phyloP scores from a whole-genome alignment of 37 sponge, comb jelly and placozoan species.

The Geodia barretti region DNA sequence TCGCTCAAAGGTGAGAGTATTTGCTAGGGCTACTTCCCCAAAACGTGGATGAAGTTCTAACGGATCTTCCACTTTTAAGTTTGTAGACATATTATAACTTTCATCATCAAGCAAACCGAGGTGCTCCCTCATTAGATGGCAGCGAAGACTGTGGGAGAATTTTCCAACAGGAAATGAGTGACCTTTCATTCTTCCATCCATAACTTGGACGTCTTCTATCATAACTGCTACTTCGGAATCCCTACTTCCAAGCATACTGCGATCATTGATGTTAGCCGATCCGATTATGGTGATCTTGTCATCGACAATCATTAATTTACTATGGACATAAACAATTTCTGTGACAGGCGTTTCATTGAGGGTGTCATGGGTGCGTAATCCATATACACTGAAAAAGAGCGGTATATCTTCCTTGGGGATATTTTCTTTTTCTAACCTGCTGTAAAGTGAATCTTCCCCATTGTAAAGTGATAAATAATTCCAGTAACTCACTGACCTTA shows the following conservation, averaged over 20 bases:
- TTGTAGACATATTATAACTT: background rate
- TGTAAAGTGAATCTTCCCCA: no score
- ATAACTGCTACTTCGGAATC: slow-evolving; percentile 60
- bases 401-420: slow-evolving; percentile 24
- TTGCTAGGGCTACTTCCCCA: slow-evolving; percentile 7
- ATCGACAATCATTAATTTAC: slow-evolving; percentile 65
- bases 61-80: slow-evolving; percentile 35
- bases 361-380: slow-evolving; percentile 50
- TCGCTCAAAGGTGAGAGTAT: slow-evolving; percentile 14
- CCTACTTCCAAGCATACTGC: slow-evolving; percentile 61
- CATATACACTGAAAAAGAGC: slow-evolving; percentile 57
- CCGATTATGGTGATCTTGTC: slow-evolving; percentile 59
- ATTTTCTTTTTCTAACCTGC: no score
- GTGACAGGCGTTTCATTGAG: slow-evolving; percentile 36
- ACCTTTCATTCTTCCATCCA: slow-evolving; percentile 48
- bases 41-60: background rate
- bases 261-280: slow-evolving; percentile 77
- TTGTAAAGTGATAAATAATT: no score
- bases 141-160: slow-evolving; percentile 48
- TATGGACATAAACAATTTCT: slow-evolving; percentile 57
- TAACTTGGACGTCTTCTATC: slow-evolving; percentile 45
- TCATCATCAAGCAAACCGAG: slow-evolving; percentile 16
- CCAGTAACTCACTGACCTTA: no score
- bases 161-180: slow-evolving; percentile 32
- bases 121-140: slow-evolving; percentile 47